These are phyloP conservation scores for Galeopsomyia nigrocyanea DNA, from an alignment of 2,888 invertebrate genomes.

Conservation along the genomic window DNA sequence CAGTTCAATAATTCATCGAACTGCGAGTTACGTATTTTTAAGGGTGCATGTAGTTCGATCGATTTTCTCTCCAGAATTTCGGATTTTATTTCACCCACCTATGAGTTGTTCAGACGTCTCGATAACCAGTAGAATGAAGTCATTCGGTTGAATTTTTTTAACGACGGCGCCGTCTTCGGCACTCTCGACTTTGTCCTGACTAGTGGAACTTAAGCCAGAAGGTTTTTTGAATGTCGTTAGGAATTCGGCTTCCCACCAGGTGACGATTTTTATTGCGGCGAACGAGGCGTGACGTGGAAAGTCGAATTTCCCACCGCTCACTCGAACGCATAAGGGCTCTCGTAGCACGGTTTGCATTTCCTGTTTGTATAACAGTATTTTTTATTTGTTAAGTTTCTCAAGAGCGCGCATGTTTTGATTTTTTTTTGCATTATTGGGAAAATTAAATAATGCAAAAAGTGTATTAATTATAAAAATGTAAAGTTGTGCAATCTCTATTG, in stretches of 20 bases:
- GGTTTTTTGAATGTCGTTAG: constrained; percentile 80
- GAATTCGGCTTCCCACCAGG: constrained; percentile 91
- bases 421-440: too few relatives aligned
- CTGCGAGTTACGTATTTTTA: too few relatives aligned
- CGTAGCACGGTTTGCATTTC: constrained; percentile 82
- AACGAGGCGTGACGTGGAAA: constrained; percentile 88
- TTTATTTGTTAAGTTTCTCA: neutral
- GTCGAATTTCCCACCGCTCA: constrained; percentile 86
- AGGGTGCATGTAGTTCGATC: neutral
- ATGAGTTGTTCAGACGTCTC: constrained; percentile 81
- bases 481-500: too few relatives aligned
- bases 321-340: constrained; percentile 82
- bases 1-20: neutral
- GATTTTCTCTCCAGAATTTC: too few relatives aligned
- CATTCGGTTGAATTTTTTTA: constrained; percentile 82
- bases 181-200: constrained; percentile 62
- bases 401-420: too few relatives aligned
- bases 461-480: too few relatives aligned
- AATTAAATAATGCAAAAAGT: too few relatives aligned
- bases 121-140: constrained; percentile 79
- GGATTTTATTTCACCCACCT: constrained; percentile 66
- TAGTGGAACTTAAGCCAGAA: constrained; percentile 70
- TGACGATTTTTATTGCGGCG: constrained; percentile 84
- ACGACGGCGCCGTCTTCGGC: constrained; percentile 75
- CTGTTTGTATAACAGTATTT: constrained; percentile 62